phyloP scores from a whole-genome alignment of 2,888 invertebrate species.

The Rhagonycha fulva region DNA sequence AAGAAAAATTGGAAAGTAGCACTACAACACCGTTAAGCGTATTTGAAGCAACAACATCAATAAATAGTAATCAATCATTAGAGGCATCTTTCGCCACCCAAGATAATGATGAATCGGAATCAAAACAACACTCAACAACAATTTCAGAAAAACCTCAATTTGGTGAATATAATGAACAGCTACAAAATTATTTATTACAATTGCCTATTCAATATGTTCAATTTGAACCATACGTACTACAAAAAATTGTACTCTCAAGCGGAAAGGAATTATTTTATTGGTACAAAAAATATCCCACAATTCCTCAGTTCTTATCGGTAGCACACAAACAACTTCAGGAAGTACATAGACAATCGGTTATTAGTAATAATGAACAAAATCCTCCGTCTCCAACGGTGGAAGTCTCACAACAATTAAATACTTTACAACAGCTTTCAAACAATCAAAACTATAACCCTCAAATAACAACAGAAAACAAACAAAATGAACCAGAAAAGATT shows the following conservation, averaged over 20 bases:
- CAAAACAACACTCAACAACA: not conserved
- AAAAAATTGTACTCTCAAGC: conserved; percentile 49
- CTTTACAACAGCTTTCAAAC: not conserved
- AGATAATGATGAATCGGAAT: not conserved
- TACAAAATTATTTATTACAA: not conserved
- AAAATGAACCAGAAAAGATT: not conserved
- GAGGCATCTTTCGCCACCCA: not conserved
- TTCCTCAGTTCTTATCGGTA: conserved; percentile 5
- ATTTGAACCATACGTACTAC: conserved; percentile 52
- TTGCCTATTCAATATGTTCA: conserved; percentile 47
- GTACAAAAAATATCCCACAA: conserved; percentile 46
- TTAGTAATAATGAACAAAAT: not conserved
- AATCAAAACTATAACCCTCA: not conserved
- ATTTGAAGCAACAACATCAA: not conserved
- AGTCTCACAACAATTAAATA: conserved; percentile 14
- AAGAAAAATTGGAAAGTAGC: not conserved
- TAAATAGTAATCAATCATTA: not conserved
- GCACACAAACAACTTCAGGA: not conserved
- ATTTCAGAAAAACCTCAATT: not conserved
- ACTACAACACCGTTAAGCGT: not conserved
- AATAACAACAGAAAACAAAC: not conserved
- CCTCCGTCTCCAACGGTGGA: not conserved
- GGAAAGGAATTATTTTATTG: conserved; percentile 51
- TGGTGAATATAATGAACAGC: not conserved
- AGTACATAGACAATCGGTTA: not conserved